phyloP scores from a whole-genome alignment of 64 coral and sea anemone species.

The Montipora efflorescens region DNA sequence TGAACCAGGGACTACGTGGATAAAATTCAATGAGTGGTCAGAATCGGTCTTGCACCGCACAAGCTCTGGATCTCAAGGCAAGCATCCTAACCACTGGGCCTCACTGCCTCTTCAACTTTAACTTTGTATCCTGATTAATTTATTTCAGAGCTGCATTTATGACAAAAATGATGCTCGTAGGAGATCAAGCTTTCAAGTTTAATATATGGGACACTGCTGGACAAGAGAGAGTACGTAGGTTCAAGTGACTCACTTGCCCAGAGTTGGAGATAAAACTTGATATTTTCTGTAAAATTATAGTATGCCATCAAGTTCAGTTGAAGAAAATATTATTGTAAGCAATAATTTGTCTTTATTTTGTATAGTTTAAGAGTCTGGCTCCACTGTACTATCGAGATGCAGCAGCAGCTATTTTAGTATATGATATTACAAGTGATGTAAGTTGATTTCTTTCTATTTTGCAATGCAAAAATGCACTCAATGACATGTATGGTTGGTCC shows the following conservation, averaged over 20 bases:
- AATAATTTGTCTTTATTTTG: neutral
- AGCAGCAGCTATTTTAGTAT: slow-evolving; percentile 97
- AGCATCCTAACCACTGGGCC: no score
- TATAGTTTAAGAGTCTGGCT: slow-evolving; percentile 94
- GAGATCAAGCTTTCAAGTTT: slow-evolving; percentile 94
- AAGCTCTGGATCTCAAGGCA: no score
- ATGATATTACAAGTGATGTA: slow-evolving; percentile 99
- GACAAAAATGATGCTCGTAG: slow-evolving; percentile 98
- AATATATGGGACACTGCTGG: slow-evolving; percentile 99
- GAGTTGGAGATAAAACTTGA: no score
- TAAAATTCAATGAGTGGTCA: no score
- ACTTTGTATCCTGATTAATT: neutral
- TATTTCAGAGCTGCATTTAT: slow-evolving; percentile 93
- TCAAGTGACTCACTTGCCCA: no score
- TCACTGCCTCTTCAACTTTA: no score
- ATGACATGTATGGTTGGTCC: no score
- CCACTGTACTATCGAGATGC: slow-evolving; percentile 99
- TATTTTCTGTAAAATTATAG: no score
- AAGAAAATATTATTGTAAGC: neutral
- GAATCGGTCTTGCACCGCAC: no score
- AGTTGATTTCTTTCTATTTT: slow-evolving; percentile 9
- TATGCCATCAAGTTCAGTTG: no score
- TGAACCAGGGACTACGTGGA: no score
- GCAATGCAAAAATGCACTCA: no score
- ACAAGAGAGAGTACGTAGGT: slow-evolving; percentile 84